These are phyloP conservation scores for Scaptomyza flava DNA, from an alignment of 2,888 invertebrate species.

Conservation along the genomic window DNA sequence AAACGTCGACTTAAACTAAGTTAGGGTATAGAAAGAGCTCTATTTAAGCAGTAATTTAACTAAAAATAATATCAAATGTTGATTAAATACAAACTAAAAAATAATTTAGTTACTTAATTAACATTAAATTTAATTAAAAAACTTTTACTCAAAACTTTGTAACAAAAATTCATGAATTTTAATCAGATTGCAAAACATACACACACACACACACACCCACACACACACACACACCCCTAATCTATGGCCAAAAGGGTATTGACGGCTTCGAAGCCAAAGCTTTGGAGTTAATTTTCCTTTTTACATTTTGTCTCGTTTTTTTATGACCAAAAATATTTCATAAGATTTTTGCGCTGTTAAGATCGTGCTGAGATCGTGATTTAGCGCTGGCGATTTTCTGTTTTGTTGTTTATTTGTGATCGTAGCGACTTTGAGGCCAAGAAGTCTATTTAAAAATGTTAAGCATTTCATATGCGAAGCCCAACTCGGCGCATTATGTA, in stretches of 20 bases:
- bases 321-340: constrained; percentile 65
- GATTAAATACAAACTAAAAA: too few relatives aligned
- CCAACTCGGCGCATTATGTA: constrained; percentile 65
- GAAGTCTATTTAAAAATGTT: constrained; percentile 75
- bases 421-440: constrained; percentile 60
- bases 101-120: background rate
- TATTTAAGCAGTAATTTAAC: too few relatives aligned
- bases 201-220: constrained; percentile 8
- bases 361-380: constrained; percentile 78
- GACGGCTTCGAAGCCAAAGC: constrained; percentile 15
- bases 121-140: background rate
- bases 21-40: background rate
- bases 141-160: background rate
- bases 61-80: too few relatives aligned
- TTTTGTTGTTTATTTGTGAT: constrained; percentile 41
- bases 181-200: background rate
- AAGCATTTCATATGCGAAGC: constrained; percentile 69
- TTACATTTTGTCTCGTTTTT: constrained; percentile 49
- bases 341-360: constrained; percentile 65
- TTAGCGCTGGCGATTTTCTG: constrained; percentile 58
- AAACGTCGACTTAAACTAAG: background rate
- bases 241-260: constrained; percentile 26
- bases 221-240: constrained; percentile 12
- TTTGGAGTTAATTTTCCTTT: constrained; percentile 36
- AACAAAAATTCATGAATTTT: background rate